Percentiles rank a stretch among this genome's conserved stretches.
Evolutionary conservation across 2,888 invertebrate species (phyloP).

Genomic region (Pristionchus exspectatus): DNA sequence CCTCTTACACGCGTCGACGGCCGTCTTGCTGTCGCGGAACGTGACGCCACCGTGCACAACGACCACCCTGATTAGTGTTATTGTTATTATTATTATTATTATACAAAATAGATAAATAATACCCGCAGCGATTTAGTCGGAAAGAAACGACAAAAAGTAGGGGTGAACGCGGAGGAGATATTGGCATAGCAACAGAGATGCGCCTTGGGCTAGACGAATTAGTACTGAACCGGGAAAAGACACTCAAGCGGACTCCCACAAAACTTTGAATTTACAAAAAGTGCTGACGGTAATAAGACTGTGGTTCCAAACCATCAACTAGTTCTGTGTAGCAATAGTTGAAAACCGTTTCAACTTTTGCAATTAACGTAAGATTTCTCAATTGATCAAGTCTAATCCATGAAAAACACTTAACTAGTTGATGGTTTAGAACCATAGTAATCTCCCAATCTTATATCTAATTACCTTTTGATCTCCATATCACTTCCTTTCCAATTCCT

Average conservation of each 20-base stretch:
- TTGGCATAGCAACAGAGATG: too few relatives aligned
- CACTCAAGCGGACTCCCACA: background rate
- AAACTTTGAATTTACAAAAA: background rate
- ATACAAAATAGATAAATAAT: background rate
- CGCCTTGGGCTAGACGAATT: too few relatives aligned
- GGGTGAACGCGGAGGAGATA: background rate
- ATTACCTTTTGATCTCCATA: background rate
- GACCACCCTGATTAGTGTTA: background rate
- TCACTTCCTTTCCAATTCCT: conserved; percentile 29
- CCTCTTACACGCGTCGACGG: background rate
- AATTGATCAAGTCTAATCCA: too few relatives aligned
- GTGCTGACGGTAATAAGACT: too few relatives aligned
- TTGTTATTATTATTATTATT: background rate
- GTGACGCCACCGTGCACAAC: conserved; percentile 43
- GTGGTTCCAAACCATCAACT: too few relatives aligned
- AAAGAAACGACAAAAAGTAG: background rate
- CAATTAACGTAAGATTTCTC: too few relatives aligned
- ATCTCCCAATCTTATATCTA: too few relatives aligned
- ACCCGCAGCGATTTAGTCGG: background rate
- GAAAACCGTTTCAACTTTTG: too few relatives aligned
- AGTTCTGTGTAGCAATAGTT: too few relatives aligned
- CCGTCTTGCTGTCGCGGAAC: background rate
- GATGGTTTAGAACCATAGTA: too few relatives aligned
- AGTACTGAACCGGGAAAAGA: too few relatives aligned
- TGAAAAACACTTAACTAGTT: too few relatives aligned